Evolutionary conservation across 2,888 invertebrate species (phyloP).

Genomic region (Cecidostiba fungosa): DNA sequence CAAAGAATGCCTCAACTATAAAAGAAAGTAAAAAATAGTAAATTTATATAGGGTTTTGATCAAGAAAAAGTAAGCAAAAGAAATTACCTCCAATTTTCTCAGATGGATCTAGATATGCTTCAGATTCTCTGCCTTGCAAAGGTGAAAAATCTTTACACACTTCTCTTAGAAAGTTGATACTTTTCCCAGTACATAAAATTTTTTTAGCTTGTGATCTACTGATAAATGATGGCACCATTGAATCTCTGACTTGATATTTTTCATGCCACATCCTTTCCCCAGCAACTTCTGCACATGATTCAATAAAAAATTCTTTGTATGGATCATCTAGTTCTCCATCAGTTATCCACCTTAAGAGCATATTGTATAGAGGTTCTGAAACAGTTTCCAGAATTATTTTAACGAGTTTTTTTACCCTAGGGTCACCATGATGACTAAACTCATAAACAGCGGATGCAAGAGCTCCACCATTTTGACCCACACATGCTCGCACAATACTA

Average conservation of each 20-base stretch:
- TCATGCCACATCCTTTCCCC: conserved; percentile 97
- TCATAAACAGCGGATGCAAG: conserved; percentile 92
- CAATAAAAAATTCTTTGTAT: conserved; percentile 96
- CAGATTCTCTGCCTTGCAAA: conserved; percentile 82
- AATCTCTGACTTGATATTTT: conserved; percentile 93
- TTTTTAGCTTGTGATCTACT: conserved; percentile 91
- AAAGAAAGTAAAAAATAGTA: conserved; percentile 57
- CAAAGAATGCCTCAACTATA: conserved; percentile 84
- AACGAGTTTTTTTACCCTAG: conserved; percentile 85
- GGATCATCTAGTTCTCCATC: conserved; percentile 96
- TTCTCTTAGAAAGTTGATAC: conserved; percentile 96
- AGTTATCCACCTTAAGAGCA: conserved; percentile 94
- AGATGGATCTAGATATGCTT: conserved; percentile 82
- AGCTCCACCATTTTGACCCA: conserved; percentile 92
- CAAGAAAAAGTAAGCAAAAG: not conserved
- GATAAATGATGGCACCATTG: conserved; percentile 96
- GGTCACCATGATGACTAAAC: conserved; percentile 92
- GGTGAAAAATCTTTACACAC: conserved; percentile 92
- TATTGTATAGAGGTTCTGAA: conserved; percentile 90
- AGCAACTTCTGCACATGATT: conserved; percentile 90
- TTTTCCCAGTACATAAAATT: conserved; percentile 96
- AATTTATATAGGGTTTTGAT: conserved; percentile 9
- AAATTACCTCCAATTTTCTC: conserved; percentile 78
- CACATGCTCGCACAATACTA: conserved; percentile 91
- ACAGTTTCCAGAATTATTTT: conserved; percentile 86